A percentile compares a stretch with the other conserved stretches of the same genome.
These are phyloP conservation scores for Hemaris fuciformis DNA, from an alignment of 2,888 invertebrate genomes.

Conservation along the genomic window DNA sequence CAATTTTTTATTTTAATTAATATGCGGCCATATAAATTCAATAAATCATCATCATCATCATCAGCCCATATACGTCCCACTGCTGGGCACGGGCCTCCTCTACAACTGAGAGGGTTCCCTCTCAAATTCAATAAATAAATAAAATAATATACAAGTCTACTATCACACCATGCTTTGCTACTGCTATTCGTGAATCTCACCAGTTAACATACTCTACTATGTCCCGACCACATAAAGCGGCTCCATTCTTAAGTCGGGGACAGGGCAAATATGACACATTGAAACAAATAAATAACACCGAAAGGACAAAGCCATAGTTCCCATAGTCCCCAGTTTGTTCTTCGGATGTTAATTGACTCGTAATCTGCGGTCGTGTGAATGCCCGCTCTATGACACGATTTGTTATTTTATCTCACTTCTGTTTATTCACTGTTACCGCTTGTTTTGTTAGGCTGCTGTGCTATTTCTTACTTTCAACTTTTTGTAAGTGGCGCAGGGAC, in stretches of 20 bases:
- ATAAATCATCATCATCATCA: too few relatives aligned
- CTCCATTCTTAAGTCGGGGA: neutral
- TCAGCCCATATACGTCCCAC: too few relatives aligned
- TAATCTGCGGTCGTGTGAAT: slow-evolving; percentile 68
- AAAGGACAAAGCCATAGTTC: slow-evolving; percentile 33
- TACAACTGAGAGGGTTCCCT: too few relatives aligned
- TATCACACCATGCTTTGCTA: neutral
- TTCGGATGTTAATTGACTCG: slow-evolving; percentile 65
- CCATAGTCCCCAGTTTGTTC: slow-evolving; percentile 57
- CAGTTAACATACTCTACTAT: neutral
- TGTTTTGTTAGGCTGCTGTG: slow-evolving; percentile 71
- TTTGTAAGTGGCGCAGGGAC: slow-evolving; percentile 24
- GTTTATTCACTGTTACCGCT: slow-evolving; percentile 41
- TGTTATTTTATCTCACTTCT: slow-evolving; percentile 28
- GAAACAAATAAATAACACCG: slow-evolving; percentile 38
- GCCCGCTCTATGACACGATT: slow-evolving; percentile 24
- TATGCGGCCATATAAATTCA: too few relatives aligned
- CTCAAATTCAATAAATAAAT: too few relatives aligned
- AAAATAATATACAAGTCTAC: neutral
- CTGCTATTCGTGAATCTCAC: neutral
- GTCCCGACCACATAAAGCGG: neutral
- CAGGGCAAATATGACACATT: slow-evolving; percentile 35
- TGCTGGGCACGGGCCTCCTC: too few relatives aligned
- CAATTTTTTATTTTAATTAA: too few relatives aligned
- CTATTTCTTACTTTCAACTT: slow-evolving; percentile 40